These are phyloP conservation scores for Eilema depressum DNA, from an alignment of 2,888 invertebrate species.

Conservation along the genomic window DNA sequence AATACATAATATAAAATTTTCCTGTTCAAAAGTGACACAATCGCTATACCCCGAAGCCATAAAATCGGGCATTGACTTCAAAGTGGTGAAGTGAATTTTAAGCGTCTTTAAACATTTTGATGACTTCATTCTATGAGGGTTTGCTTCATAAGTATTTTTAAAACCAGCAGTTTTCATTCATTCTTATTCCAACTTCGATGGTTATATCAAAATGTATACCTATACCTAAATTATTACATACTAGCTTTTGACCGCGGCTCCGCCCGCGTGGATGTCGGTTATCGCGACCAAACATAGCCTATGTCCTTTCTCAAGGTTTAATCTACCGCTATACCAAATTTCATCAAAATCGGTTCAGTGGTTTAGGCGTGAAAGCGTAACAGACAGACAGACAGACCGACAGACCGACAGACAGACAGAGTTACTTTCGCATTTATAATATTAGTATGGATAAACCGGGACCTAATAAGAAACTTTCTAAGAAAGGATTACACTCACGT, in stretches of 20 bases:
- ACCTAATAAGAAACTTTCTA: not conserved
- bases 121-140: not conserved
- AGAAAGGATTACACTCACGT: not conserved
- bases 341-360: too few species aligned
- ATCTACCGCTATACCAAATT: too few species aligned
- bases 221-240: too few species aligned
- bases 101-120: slow-evolving; percentile 7
- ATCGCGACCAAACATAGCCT: too few species aligned
- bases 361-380: too few species aligned
- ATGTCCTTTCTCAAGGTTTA: too few species aligned
- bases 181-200: not conserved
- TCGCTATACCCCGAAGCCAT: slow-evolving; percentile 26
- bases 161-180: not conserved
- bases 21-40: slow-evolving; percentile 17
- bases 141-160: not conserved
- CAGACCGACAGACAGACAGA: too few species aligned
- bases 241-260: too few species aligned
- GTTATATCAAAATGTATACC: not conserved
- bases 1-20: not conserved
- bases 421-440: too few species aligned
- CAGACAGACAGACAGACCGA: too few species aligned
- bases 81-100: not conserved
- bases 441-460: too few species aligned
- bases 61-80: slow-evolving; percentile 10
- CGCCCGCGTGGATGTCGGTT: too few species aligned